Percentiles rank a stretch among this genome's conserved stretches.
phyloP scores from a whole-genome alignment of 1,140 invertebrate species.

The Philaenus spumarius region DNA sequence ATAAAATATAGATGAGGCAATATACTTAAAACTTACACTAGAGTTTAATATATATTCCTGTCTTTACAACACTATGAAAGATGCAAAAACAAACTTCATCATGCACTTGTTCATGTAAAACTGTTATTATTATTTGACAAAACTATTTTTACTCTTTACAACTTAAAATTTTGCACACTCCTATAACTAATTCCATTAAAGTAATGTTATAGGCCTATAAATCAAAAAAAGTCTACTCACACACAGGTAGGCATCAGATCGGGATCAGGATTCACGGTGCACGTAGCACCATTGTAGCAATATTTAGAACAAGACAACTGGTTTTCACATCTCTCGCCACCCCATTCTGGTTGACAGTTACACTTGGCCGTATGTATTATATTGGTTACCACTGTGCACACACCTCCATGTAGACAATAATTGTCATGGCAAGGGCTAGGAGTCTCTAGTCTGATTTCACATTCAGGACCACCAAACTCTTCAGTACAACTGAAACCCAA shows the following conservation, averaged over 20 bases:
- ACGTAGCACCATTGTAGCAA: conserved; percentile 49
- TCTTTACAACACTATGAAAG: too few species aligned
- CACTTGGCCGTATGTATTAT: conserved; percentile 19
- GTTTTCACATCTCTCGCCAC: conserved; percentile 47
- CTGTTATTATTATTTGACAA: too few species aligned
- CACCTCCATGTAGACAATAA: conserved; percentile 17
- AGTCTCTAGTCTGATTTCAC: conserved; percentile 32
- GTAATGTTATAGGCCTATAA: too few species aligned
- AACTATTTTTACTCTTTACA: too few species aligned
- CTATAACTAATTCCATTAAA: too few species aligned
- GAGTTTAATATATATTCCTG: too few species aligned
- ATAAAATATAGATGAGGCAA: too few species aligned
- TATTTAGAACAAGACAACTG: conserved; percentile 45
- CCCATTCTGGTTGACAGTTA: conserved; percentile 41
- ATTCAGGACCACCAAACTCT: conserved; percentile 46
- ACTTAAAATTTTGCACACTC: too few species aligned
- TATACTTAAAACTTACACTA: too few species aligned
- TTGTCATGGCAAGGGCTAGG: conserved; percentile 3
- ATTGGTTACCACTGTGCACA: conserved; percentile 27
- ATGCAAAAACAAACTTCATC: too few species aligned
- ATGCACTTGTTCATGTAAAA: too few species aligned
- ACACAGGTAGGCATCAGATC: conserved; percentile 37
- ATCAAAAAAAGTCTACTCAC: conserved; percentile 36
- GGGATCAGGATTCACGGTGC: conserved; percentile 27
- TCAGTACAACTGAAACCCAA: conserved; percentile 40